These are phyloP conservation scores for Oryzias sinensis DNA, from an alignment of 2,797 vertebrate species.

Conservation along the genomic window DNA sequence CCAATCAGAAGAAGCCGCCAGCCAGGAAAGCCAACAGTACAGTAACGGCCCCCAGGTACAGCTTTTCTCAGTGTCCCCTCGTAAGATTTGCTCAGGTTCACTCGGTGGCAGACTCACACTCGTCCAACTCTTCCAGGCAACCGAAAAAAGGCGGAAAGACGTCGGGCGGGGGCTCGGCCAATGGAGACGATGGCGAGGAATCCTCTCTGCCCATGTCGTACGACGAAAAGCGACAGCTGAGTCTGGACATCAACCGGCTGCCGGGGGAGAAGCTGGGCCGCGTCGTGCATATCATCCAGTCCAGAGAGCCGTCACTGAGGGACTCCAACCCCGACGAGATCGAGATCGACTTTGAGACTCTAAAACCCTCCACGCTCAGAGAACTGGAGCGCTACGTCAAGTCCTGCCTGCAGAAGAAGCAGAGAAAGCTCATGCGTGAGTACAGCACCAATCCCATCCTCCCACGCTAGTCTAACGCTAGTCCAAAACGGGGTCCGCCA, in stretches of 20 bases:
- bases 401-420: slow-evolving; percentile 97
- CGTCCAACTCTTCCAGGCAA: slow-evolving; percentile 75
- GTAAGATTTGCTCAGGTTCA: neutral
- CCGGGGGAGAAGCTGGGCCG: slow-evolving; percentile 95
- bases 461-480: too few species aligned
- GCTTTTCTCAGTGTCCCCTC: neutral
- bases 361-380: slow-evolving; percentile 93
- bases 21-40: slow-evolving; percentile 92
- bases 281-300: slow-evolving; percentile 97
- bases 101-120: neutral
- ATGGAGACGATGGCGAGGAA: slow-evolving; percentile 89
- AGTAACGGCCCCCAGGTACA: slow-evolving; percentile 78
- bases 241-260: slow-evolving; percentile 94
- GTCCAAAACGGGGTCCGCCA: too few species aligned
- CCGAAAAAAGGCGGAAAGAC: slow-evolving; percentile 87
- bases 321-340: slow-evolving; percentile 98
- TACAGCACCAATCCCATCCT: slow-evolving; percentile 23
- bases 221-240: slow-evolving; percentile 94
- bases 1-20: slow-evolving; percentile 88
- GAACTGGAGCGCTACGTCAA: slow-evolving; percentile 98
- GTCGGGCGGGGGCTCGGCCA: slow-evolving; percentile 66
- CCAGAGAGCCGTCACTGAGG: slow-evolving; percentile 91
- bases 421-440: slow-evolving; percentile 93
- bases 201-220: slow-evolving; percentile 95
- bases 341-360: slow-evolving; percentile 97